Evolutionary conservation across 2,888 invertebrate genomes (phyloP), one percentile per base, ranked within the genome.

Genomic region (Ptycholaimellus sp.): DNA sequence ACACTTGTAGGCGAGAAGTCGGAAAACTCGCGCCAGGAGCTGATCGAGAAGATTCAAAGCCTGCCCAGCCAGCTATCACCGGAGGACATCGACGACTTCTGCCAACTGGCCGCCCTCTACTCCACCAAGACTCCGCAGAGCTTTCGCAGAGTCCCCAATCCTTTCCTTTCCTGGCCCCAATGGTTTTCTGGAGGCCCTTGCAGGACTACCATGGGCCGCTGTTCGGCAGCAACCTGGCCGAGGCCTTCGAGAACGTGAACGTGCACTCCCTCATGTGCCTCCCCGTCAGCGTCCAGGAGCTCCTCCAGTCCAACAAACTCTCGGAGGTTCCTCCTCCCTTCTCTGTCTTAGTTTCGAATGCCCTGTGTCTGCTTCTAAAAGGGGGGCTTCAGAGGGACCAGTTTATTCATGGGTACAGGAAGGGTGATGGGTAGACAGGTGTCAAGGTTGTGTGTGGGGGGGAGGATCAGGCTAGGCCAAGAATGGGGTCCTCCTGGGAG

Each of bases 41-140:
- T 43, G 16, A 30, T 41, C 6, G 30, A 32, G 17, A 38, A 49
- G 16, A 30, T 52, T 21, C 31, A 32, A 3, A 36, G 42, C n/a
- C 36, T 52, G 32, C 59, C 62, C 3, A 47, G 54, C 16, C 79
- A 77, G 37, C 63, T 96, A 46, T 80, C 81, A 60, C 74, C 76
- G 1, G 83, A 82, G 54, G 96, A 96, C 65, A 80, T 93, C 9
- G 73, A 77, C 6, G 96, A 96, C 61, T 87, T 96, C 60, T 85
- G 87, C 63, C 78, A 83, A 3, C 65, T 96, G 46, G 83, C 90
- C n/a, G 78, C 82, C 59, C 85, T 85, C 63, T 90, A 93, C 64
- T 75, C 80, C 14, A 64, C 77, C 42, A 79, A 79, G 63, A 93
- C 93, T 7, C 90, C 90, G 2, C 71, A 73, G 42, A 83, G 85